Base-by-base conservation (phyloP, 1,140 invertebrate genomes). In the Drosophila auraria region DNA sequence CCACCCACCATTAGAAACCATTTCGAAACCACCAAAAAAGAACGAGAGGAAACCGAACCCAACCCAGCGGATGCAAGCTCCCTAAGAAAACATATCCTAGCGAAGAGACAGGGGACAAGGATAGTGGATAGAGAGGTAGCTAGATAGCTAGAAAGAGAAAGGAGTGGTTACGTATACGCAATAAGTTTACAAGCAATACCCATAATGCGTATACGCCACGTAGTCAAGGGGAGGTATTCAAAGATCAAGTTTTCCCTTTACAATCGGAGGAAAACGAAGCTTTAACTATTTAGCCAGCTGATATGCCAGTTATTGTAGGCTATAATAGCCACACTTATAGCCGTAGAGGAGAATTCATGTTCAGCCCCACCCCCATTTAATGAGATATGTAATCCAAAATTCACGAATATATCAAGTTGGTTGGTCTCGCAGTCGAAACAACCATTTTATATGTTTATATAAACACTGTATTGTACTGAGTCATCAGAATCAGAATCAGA, bases 11-110 rank as follows among this genome's bases (percentile, higher is more conserved):
- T 14, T 40, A 14, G n/a, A 27, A 72, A 40, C 25, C 50, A 75
- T 42, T 60, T 30, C 42, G 45, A 15, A 76, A 53, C 74, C 62
- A 77, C 54, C 72, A 60, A 53, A 23, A 25, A 9, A 33, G 2
- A 33, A 9, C 60, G 51, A 33, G 45, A 66, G 15, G 14, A 49
- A n/a, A 30, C 25, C 6, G 40, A n/a, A n/a, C 15, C 38, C 40
- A 15, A 11, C 23, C 38, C 44, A 54, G 42, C 53, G 54, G 63
- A 58, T 66, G 63, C 63, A 66, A 65, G 63, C 20, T 14, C 40
- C 38, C 25, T 20, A 20, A 50, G 7, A 53, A 44, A 64, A 73
- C 60, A 63, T 59, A 54, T 73, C 60, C 58, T 59, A n/a, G 9
- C 50, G 11, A 25, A 36, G 27, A 23, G n/a, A 40, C 11, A 20